These are phyloP conservation scores for Argyresthia albistria DNA, from an alignment of 2,888 invertebrate genomes.

Conservation along the genomic window DNA sequence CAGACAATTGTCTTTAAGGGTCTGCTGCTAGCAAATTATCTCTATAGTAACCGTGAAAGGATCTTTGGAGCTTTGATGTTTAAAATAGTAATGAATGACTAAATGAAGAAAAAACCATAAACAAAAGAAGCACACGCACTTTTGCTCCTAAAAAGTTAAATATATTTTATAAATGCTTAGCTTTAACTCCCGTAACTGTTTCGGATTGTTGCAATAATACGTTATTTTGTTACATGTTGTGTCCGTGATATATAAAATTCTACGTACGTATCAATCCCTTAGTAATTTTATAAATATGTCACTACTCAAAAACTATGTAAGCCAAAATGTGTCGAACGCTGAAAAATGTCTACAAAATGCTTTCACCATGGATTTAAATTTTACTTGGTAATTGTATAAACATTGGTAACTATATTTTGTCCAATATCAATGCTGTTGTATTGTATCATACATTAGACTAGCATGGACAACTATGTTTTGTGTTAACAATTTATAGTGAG, in stretches of 20 bases:
- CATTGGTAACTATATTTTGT: conserved; percentile 3
- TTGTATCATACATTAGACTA: background rate
- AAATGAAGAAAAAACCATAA: too few species aligned
- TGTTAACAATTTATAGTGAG: background rate
- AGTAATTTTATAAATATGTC: conserved; percentile 10
- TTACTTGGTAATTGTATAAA: conserved; percentile 21
- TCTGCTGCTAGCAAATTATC: conserved; percentile 39
- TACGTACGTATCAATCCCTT: conserved; percentile 11
- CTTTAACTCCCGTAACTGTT: too few species aligned
- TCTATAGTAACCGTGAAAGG: background rate
- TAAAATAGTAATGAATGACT: too few species aligned
- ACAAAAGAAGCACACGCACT: too few species aligned
- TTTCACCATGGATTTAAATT: conserved; percentile 6
- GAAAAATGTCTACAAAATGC: conserved; percentile 34
- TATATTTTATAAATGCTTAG: too few species aligned
- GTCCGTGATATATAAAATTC: background rate
- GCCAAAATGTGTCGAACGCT: conserved; percentile 51
- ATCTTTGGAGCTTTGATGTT: too few species aligned
- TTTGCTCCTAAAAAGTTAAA: too few species aligned
- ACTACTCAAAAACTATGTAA: conserved; percentile 63
- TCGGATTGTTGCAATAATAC: too few species aligned
- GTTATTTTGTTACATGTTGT: too few species aligned
- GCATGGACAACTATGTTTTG: background rate
- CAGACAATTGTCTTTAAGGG: conserved; percentile 60
- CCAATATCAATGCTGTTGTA: background rate